Base-by-base conservation (phyloP, 92 coral and sea anemone species). In the Parazoanthus swiftii region DNA sequence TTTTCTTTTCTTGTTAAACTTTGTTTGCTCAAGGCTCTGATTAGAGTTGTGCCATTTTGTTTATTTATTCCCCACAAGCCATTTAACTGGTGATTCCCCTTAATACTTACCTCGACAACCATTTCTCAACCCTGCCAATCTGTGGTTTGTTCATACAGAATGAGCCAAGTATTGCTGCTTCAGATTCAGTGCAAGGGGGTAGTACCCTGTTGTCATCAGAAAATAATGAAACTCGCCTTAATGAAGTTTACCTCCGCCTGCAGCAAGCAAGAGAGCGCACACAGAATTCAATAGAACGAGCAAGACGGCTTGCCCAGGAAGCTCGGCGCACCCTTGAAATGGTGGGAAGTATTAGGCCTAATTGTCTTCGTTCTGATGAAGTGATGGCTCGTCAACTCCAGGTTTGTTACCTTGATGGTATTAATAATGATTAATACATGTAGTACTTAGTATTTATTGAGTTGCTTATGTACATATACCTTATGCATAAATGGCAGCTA, bases 351-450 rank as follows among this genome's bases (percentile, higher is more conserved):
- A 43, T 26, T 3, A 13, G 35, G 15, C 77, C 71, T 2, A 80
- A 84, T 11, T 84, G 87, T 50, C 87, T 48, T 71, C 87, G 44
- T 23, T 93, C 98, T 10, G 98, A 94, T 76, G 98, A 94, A 80
- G 94, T 95, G 20, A 73, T 94, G 37, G 98, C 98, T 21, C 91
- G 91, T 38, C 88, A 94, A 85, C 85, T 94, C 13, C 98, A 94
- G 89, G 94, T 92, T 14, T 68, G 67, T 8, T 68, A n/a, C 29
- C 10, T 48, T 48, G 51, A 7, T 48, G 51, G 51, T 48, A 48
- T 48, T 48, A 48, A 8, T 8, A 29, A 29, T 46, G 50, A 39
- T 39, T 39, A 39, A 39, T 39, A 39, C 33, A 29, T 29, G 33
- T 29, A 29, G 33, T 29, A 29, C 33, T 39, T 39, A 39, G 2